phyloP scores from a whole-genome alignment of 2,888 invertebrate species.

The Dolomedes plantarius region DNA sequence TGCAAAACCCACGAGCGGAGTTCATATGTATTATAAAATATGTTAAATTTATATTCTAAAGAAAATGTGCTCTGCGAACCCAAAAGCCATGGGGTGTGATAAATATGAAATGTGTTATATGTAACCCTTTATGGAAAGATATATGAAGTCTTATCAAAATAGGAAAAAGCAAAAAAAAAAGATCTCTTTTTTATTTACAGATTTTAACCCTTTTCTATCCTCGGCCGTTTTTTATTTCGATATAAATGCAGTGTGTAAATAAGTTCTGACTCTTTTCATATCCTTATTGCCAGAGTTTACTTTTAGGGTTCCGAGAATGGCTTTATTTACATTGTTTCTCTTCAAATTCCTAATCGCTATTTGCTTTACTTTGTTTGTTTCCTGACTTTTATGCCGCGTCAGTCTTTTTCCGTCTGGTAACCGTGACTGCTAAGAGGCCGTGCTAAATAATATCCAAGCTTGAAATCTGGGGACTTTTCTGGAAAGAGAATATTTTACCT shows the following conservation, averaged over 20 bases:
- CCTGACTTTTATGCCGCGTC: slow-evolving; percentile 8
- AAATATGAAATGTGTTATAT: no score
- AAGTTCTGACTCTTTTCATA: neutral
- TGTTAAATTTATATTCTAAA: no score
- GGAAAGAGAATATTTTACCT: no score
- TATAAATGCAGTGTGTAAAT: neutral
- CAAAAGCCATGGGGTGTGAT: no score
- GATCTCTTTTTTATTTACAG: neutral
- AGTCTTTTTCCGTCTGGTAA: slow-evolving; percentile 8
- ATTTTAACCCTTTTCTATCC: slow-evolving; percentile 4
- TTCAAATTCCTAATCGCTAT: slow-evolving; percentile 31
- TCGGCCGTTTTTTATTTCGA: neutral
- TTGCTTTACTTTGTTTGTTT: slow-evolving; percentile 33
- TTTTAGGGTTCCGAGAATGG: neutral
- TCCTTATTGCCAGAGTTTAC: slow-evolving; percentile 9
- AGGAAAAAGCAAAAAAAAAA: neutral
- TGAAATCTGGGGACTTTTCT: neutral
- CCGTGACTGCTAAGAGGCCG: neutral
- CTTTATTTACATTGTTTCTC: slow-evolving; percentile 18
- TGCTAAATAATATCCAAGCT: neutral
- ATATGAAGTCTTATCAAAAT: slow-evolving; percentile 1
- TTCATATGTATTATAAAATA: no score
- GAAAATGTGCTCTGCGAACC: no score
- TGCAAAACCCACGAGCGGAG: no score
- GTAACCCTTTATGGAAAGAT: neutral